These are phyloP conservation scores for Leptodactylus fallax DNA, from an alignment of 2,797 vertebrate genomes.

Conservation along the genomic window DNA sequence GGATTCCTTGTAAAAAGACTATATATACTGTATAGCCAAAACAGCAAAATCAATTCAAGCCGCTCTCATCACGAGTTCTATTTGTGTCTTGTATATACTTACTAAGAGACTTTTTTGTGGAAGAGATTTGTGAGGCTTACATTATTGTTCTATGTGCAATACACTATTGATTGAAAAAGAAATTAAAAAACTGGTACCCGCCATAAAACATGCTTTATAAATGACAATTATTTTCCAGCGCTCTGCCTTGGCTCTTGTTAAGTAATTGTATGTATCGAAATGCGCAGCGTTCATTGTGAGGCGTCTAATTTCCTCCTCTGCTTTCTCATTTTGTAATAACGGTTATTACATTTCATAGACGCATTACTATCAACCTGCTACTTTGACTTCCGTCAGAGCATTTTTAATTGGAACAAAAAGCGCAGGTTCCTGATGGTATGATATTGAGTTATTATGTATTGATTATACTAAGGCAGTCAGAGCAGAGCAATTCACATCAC, in stretches of 20 bases:
- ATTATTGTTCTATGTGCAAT: conserved; percentile 47
- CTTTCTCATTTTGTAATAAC: conserved; percentile 58
- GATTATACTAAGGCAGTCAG: conserved; percentile 61
- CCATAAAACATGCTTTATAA: conserved; percentile 50
- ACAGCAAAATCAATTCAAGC: conserved; percentile 27
- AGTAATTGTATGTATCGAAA: conserved; percentile 46
- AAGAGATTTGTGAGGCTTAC: conserved; percentile 42
- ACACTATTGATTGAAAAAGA: conserved; percentile 49
- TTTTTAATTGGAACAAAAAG: conserved; percentile 64
- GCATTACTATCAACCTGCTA: conserved; percentile 60
- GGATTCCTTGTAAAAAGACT: conserved; percentile 3
- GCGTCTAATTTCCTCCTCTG: conserved; percentile 42
- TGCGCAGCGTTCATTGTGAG: conserved; percentile 1
- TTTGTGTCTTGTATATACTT: conserved; percentile 39
- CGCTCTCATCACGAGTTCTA: conserved; percentile 19
- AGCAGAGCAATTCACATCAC: conserved; percentile 62
- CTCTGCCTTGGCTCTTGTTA: conserved; percentile 48
- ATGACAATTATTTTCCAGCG: conserved; percentile 34
- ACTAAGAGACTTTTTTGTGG: conserved; percentile 38
- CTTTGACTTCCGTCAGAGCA: conserved; percentile 61
- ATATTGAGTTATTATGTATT: conserved; percentile 65
- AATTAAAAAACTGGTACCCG: conserved; percentile 45
- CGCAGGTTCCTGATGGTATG: conserved; percentile 53
- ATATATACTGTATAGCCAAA: conserved; percentile 21
- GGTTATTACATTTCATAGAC: conserved; percentile 57